A percentile compares a stretch with the other conserved stretches of the same genome.
Conservation (phyloP, 2,797 vertebrate genomes). For the Hippocampus kuda region DNA sequence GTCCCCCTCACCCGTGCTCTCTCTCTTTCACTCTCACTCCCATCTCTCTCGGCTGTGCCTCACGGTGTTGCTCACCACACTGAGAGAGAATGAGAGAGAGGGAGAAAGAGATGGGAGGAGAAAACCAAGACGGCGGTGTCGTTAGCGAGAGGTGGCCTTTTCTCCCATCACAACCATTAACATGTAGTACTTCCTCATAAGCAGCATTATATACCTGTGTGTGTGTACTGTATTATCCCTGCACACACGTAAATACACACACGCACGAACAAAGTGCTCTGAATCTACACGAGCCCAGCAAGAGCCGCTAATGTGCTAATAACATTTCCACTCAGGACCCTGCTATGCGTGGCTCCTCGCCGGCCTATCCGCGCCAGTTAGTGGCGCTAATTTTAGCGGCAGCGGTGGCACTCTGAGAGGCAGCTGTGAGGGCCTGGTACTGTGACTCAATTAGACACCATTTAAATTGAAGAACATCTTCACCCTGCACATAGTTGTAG, state of each 20-base stretch:
- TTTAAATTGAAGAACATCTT: constrained; percentile 61
- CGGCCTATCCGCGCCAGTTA: constrained; percentile 51
- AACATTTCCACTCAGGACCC: constrained; percentile 52
- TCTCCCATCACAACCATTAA: constrained; percentile 23
- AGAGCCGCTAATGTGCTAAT: constrained; percentile 51
- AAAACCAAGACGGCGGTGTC: constrained; percentile 7
- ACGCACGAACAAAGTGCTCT: constrained; percentile 20
- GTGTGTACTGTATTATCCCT: background rate
- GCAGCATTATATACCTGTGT: constrained; percentile 9
- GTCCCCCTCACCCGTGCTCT: constrained; percentile 20
- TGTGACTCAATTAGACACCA: constrained; percentile 61
- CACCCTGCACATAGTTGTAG: constrained; percentile 40
- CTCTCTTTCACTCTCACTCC: constrained; percentile 8
- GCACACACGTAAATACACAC: background rate
- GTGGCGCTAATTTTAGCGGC: constrained; percentile 65
- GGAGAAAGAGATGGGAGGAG: constrained; percentile 6
- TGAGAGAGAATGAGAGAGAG: constrained; percentile 11
- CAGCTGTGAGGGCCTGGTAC: constrained; percentile 44
- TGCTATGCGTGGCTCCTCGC: constrained; percentile 32
- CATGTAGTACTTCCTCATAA: constrained; percentile 18
- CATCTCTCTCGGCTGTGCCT: constrained; percentile 19
- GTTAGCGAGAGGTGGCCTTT: constrained; percentile 17
- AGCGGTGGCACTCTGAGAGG: constrained; percentile 16
- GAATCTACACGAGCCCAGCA: constrained; percentile 29
- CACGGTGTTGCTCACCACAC: constrained; percentile 23